Percentiles rank a stretch among this genome's conserved stretches.
These are phyloP conservation scores for Lasioglossum baleicum DNA, from an alignment of 1,140 invertebrate species.

Conservation along the genomic window DNA sequence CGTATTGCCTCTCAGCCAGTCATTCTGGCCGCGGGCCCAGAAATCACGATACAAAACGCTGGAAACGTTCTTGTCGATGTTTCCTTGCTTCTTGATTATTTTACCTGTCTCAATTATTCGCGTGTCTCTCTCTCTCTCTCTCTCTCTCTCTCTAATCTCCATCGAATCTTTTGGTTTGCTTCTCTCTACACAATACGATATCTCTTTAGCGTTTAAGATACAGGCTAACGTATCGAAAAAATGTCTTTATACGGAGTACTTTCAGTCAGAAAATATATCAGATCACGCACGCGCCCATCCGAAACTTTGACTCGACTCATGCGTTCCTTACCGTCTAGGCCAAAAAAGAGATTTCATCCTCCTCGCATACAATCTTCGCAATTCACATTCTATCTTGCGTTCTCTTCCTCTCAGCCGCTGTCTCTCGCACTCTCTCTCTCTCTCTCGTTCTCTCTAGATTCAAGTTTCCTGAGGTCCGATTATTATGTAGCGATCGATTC, in stretches of 20 bases:
- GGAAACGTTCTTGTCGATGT: constrained; percentile 24
- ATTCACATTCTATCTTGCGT: neutral
- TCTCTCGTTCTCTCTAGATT: constrained; percentile 7
- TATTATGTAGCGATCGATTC: constrained; percentile 40
- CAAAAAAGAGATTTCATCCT: constrained; percentile 69
- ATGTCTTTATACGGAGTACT: constrained; percentile 64
- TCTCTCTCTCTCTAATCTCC: neutral
- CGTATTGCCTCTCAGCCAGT: constrained; percentile 30
- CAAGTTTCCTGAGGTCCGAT: constrained; percentile 50
- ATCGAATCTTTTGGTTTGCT: neutral
- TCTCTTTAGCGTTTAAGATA: constrained; percentile 25
- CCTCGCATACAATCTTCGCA: neutral
- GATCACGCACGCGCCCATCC: constrained; percentile 51
- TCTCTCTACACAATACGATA: constrained; percentile 20
- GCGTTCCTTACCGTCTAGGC: constrained; percentile 63
- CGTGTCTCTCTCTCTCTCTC: neutral
- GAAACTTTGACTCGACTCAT: constrained; percentile 1
- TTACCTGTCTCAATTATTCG: too few relatives aligned
- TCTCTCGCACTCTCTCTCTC: neutral
- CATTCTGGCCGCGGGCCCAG: constrained; percentile 2
- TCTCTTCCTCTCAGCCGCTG: neutral
- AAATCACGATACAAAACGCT: constrained; percentile 38
- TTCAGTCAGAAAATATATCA: constrained; percentile 70
- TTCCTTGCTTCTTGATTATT: neutral
- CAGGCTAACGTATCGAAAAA: constrained; percentile 41